Evolutionary conservation across 1,140 invertebrate species (phyloP), one percentile per base, ranked within the genome.

Genomic region (Pogonus chalceus): DNA sequence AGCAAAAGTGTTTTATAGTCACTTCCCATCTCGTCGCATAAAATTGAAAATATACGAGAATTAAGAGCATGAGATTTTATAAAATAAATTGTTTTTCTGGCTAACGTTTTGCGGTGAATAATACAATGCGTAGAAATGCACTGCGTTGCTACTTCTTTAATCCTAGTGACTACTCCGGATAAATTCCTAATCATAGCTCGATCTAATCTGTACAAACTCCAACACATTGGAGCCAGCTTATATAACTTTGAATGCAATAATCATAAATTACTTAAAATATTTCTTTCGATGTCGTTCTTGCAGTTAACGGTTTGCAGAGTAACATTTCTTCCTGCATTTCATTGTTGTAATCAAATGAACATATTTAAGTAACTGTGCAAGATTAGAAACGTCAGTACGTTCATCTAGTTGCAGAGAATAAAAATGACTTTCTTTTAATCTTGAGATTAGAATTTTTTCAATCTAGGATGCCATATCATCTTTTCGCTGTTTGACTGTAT

Each of bases 181-280:
- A 51, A 53, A 55, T 54, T 59, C 51, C 65, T 61, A 18, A 60
- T 56, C 66, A 69, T 67, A 35, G 65, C 60, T 59, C 56, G 61
- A 53, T 64, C 65, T 61, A 60, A 60, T 68, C 66, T 54, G 65
- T 69, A 56, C 63, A 69, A 54, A 67, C 60, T 26, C 62, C 65
- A 52, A 65, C 48, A 39, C 59, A 62, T 39, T 61, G 48, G 22
- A 57, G 35, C 49, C 59, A 60, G 43, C 31, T 50, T 35, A 60
- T 20, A n/a, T n/a, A n/a, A n/a, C n/a, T n/a, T n/a, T n/a, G n/a
- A n/a, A n/a, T n/a, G n/a, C n/a, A n/a, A n/a, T n/a, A n/a, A n/a
- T n/a, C n/a, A 56, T 56, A 54, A 49, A 57, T 60, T 55, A 58
- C 58, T 49, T 56, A 9, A 7, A 9, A 7, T 35, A 7, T 35